Conservation (phyloP, 2,113 vertebrate species). For the Amphilophus citrinellus region DNA sequence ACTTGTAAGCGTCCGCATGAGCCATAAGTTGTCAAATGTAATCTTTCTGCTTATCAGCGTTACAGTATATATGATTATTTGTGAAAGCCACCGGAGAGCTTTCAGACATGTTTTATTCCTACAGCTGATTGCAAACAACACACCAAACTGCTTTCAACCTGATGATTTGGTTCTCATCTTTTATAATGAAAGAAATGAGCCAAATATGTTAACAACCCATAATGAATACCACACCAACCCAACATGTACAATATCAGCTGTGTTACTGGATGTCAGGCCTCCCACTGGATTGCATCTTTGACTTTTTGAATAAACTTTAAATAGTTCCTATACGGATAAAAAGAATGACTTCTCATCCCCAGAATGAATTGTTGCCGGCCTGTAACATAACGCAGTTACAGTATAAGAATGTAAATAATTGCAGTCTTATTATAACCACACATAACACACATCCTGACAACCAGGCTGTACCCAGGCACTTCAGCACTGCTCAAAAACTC, state of each 20-base stretch:
- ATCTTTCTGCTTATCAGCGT: conserved; percentile 4
- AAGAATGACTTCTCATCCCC: neutral
- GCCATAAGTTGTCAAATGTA: neutral
- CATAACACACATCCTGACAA: conserved; percentile 17
- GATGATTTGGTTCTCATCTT: neutral
- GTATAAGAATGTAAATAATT: neutral
- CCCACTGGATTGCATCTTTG: neutral
- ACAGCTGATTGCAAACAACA: conserved; percentile 2
- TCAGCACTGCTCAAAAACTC: conserved; percentile 31
- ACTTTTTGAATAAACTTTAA: conserved; percentile 21
- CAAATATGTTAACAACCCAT: neutral
- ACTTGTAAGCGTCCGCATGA: neutral
- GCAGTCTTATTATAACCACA: neutral
- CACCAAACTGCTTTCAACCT: neutral
- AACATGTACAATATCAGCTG: neutral
- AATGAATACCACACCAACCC: neutral
- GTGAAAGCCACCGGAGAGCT: neutral
- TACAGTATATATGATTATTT: neutral
- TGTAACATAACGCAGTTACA: neutral
- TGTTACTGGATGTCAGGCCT: neutral
- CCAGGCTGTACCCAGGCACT: conserved; percentile 38
- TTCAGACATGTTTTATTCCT: neutral
- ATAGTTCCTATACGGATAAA: neutral
- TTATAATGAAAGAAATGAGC: neutral
- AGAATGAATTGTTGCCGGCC: neutral